A percentile compares a stretch with the other conserved stretches of the same genome.
These are phyloP conservation scores for Ennomos fuscantarius DNA, from an alignment of 2,888 invertebrate species.

Conservation along the genomic window DNA sequence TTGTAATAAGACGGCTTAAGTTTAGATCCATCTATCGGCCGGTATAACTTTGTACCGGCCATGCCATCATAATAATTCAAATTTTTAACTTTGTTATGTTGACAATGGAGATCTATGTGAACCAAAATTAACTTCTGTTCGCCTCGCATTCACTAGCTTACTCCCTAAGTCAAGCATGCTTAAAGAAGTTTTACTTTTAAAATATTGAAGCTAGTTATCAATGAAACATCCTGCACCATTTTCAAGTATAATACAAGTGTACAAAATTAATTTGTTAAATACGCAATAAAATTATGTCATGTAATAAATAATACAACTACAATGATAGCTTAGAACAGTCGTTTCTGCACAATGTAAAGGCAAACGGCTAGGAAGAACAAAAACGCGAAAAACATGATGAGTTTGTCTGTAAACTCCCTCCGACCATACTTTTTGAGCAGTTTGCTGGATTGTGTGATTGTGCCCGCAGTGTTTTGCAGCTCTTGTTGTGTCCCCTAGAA, in stretches of 20 bases:
- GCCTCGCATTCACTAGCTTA: too few relatives aligned
- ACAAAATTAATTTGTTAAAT: slow-evolving; percentile 18
- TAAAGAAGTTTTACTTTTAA: too few relatives aligned
- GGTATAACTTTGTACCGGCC: too few relatives aligned
- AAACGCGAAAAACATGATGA: slow-evolving; percentile 94
- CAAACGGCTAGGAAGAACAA: slow-evolving; percentile 96
- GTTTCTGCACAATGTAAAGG: slow-evolving; percentile 96
- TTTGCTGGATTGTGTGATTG: slow-evolving; percentile 95
- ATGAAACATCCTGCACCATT: slow-evolving; percentile 2
- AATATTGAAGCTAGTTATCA: slow-evolving; percentile 2
- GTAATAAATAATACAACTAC: slow-evolving; percentile 18
- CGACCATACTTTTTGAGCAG: slow-evolving; percentile 97
- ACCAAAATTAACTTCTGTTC: too few relatives aligned
- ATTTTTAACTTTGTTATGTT: too few relatives aligned
- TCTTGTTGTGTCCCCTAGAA: slow-evolving; percentile 91
- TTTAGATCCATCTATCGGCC: too few relatives aligned
- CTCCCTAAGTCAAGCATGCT: too few relatives aligned
- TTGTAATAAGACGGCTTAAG: too few relatives aligned
- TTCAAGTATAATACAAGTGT: slow-evolving; percentile 8
- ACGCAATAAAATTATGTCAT: slow-evolving; percentile 21
- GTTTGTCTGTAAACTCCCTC: slow-evolving; percentile 97
- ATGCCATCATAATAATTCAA: too few relatives aligned
- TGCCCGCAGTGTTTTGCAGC: slow-evolving; percentile 93
- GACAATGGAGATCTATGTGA: too few relatives aligned
- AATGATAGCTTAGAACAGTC: slow-evolving; percentile 86